Percentiles rank a stretch among this genome's conserved stretches.
phyloP scores from a whole-genome alignment of 2,888 invertebrate species.

The Ashinkailepas kermadecensis region DNA sequence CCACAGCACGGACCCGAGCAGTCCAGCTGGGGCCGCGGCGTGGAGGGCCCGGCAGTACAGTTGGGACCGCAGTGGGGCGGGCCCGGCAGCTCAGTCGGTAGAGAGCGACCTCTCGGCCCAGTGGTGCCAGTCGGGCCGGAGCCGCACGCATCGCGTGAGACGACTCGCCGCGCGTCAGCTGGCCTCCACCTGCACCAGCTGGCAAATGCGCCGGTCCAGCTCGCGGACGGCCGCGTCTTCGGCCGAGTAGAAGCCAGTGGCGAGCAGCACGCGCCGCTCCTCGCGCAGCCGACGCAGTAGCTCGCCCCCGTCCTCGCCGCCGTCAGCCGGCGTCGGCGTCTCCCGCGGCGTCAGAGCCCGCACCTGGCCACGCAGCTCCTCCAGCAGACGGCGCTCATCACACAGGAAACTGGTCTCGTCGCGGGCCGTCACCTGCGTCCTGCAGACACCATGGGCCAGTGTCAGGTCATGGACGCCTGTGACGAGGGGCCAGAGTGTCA shows the following conservation, averaged over 20 bases:
- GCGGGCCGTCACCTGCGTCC: constrained; percentile 1
- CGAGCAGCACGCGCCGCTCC: constrained; percentile 15
- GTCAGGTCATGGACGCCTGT: no score
- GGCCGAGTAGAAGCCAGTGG: constrained; percentile 9
- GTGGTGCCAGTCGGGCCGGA: no score
- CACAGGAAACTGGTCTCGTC: background rate
- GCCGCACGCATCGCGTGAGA: no score
- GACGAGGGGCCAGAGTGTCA: no score
- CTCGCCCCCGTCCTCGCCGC: background rate
- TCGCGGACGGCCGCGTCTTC: constrained; percentile 11
- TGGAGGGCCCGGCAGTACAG: no score
- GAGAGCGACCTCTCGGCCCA: no score
- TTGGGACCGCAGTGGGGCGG: no score
- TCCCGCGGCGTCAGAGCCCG: constrained; percentile 16
- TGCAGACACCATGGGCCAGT: background rate
- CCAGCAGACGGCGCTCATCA: constrained; percentile 7
- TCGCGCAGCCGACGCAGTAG: constrained; percentile 2
- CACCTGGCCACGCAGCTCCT: constrained; percentile 15
- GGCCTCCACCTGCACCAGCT: background rate
- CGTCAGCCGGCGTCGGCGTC: background rate
- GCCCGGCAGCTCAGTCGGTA: no score
- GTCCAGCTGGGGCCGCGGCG: no score
- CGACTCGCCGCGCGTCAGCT: no score
- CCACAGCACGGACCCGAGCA: no score
- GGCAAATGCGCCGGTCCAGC: constrained; percentile 1